Conservation (phyloP, 2,888 invertebrate species). For the Aphelenchoides bicaudatus region DNA sequence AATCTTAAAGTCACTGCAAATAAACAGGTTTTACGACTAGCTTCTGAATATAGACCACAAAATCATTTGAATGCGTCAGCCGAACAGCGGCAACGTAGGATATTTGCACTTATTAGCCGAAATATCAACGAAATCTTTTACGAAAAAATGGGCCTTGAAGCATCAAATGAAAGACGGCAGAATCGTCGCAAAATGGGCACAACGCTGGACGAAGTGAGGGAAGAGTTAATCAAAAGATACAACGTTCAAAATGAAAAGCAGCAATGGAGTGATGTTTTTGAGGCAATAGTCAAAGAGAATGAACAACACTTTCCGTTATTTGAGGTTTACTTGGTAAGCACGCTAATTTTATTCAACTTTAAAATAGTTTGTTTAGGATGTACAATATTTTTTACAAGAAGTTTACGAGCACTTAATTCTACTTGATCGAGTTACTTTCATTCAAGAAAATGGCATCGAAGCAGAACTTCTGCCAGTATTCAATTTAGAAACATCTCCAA, state of each 20-base stretch:
- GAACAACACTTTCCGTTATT: neutral
- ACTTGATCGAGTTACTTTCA: slow-evolving; percentile 1
- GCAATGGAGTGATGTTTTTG: neutral
- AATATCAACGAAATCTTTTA: slow-evolving; percentile 13
- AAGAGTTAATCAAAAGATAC: neutral
- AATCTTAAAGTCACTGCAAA: neutral
- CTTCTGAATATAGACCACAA: neutral
- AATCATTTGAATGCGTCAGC: slow-evolving; percentile 2
- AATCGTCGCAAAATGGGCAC: slow-evolving; percentile 10
- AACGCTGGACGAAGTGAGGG: slow-evolving; percentile 1
- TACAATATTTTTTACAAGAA: slow-evolving; percentile 10
- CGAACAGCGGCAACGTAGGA: slow-evolving; percentile 1
- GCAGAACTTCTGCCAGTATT: slow-evolving; percentile 12
- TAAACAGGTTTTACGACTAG: slow-evolving; percentile 16
- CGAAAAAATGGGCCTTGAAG: slow-evolving; percentile 19
- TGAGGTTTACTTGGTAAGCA: slow-evolving; percentile 10
- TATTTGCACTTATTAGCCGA: neutral
- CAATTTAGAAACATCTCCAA: slow-evolving; percentile 6
- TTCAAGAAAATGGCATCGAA: slow-evolving; percentile 14
- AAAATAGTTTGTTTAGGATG: slow-evolving; percentile 19
- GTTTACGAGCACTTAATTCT: neutral
- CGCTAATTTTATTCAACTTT: neutral
- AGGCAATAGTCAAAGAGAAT: slow-evolving; percentile 5
- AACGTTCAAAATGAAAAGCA: neutral
- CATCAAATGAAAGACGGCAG: neutral